A percentile compares a stretch with the other conserved stretches of the same genome.
These are phyloP conservation scores for Lepidurus apus DNA, from an alignment of 1,140 invertebrate species.

Conservation along the genomic window DNA sequence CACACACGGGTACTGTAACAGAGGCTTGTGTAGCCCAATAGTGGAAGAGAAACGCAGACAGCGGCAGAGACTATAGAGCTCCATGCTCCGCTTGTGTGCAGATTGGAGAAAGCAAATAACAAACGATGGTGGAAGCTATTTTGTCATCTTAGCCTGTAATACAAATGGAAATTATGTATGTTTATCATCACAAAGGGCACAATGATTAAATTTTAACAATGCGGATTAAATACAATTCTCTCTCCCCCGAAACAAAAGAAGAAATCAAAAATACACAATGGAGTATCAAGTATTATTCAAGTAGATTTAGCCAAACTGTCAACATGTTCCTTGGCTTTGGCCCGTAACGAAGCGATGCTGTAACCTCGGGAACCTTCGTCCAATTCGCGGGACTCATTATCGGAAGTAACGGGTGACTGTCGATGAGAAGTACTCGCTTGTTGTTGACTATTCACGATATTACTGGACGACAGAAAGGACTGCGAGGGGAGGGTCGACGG, in stretches of 20 bases:
- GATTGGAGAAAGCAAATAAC: conserved; percentile 15
- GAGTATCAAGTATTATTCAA: neutral
- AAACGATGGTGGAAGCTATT: neutral
- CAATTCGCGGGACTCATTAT: neutral
- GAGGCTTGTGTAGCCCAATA: conserved; percentile 6
- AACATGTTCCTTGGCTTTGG: neutral
- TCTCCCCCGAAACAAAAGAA: neutral
- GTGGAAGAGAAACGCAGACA: neutral
- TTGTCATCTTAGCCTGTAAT: neutral
- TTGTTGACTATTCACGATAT: neutral
- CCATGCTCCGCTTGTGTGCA: neutral
- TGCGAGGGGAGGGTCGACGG: neutral
- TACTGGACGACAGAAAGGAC: neutral
- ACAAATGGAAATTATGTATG: conserved; percentile 3
- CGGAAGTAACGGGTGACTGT: neutral
- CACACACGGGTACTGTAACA: neutral
- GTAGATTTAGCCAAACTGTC: neutral
- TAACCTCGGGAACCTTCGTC: conserved; percentile 5
- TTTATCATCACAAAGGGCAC: conserved; percentile 1
- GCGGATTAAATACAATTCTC: neutral
- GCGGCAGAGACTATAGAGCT: neutral
- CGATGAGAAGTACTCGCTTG: neutral
- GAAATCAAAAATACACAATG: neutral
- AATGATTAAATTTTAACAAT: conserved; percentile 7
- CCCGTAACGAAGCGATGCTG: neutral